Evolutionary conservation across 2,888 invertebrate species (phyloP).

Genomic region (Phoenoteleia sp.): DNA sequence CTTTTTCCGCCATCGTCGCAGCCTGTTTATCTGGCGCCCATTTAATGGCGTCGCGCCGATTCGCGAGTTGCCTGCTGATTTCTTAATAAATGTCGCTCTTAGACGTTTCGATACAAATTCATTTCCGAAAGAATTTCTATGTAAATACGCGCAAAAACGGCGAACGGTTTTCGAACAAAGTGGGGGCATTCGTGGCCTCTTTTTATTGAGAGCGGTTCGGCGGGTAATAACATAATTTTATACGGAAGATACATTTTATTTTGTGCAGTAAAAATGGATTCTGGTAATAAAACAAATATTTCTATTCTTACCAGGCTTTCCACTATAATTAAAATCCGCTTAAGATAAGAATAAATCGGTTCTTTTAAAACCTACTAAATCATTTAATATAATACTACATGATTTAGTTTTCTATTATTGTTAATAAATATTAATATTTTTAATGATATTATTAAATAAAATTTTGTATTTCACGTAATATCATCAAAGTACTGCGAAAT

Average conservation of each 20-base stretch:
- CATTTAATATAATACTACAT: no score
- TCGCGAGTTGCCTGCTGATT: slow-evolving; percentile 1
- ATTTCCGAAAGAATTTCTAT: slow-evolving; percentile 13
- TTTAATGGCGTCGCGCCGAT: slow-evolving; percentile 2
- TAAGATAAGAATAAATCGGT: no score
- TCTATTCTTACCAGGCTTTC: no score
- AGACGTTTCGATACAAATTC: slow-evolving; percentile 23
- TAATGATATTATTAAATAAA: no score
- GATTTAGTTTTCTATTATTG: no score
- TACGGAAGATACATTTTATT: background rate
- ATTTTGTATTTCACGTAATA: no score
- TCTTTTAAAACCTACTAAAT: no score
- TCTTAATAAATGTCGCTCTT: slow-evolving; percentile 22
- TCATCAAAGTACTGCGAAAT: no score
- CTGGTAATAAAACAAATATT: no score
- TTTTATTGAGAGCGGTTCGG: background rate
- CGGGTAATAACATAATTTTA: slow-evolving; percentile 33
- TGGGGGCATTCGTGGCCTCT: background rate
- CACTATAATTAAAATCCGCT: no score
- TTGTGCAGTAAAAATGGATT: no score
- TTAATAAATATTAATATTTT: no score
- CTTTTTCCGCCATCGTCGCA: background rate
- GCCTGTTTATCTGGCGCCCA: background rate
- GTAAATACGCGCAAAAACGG: slow-evolving; percentile 4
- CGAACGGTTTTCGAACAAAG: background rate